These are phyloP conservation scores for Smittia aterrima DNA, from an alignment of 2,888 invertebrate genomes.

Conservation along the genomic window DNA sequence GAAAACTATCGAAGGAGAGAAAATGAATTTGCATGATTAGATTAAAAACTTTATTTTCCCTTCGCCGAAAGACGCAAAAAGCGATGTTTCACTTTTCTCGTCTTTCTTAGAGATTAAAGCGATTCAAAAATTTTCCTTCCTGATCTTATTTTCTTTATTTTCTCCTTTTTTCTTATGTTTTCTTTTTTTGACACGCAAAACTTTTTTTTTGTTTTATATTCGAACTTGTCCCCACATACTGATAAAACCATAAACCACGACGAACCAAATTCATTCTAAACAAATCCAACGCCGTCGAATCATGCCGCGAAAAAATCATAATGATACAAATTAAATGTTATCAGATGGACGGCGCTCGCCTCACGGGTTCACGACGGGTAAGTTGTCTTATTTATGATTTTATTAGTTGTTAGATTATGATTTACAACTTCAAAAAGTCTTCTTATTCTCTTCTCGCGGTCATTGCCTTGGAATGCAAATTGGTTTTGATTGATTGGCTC, in stretches of 20 bases:
- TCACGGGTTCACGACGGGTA: constrained; percentile 35
- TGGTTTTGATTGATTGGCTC: constrained; percentile 7
- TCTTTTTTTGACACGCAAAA: constrained; percentile 40
- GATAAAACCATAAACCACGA: neutral
- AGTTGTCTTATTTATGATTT: constrained; percentile 27
- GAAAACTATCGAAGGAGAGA: neutral
- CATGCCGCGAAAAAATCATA: constrained; percentile 6
- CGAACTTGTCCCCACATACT: constrained; percentile 18
- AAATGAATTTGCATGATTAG: too few species aligned
- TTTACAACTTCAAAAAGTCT: neutral
- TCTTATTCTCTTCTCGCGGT: too few species aligned
- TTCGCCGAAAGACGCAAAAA: too few species aligned
- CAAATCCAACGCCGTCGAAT: neutral
- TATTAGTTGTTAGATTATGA: neutral
- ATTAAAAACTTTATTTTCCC: too few species aligned
- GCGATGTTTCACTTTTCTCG: neutral
- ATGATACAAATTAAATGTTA: constrained; percentile 17
- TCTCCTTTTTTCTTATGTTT: constrained; percentile 14
- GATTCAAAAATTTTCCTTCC: neutral
- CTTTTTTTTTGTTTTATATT: constrained; percentile 26
- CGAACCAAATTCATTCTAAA: neutral
- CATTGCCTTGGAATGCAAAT: neutral
- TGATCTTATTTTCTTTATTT: constrained; percentile 16
- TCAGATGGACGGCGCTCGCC: constrained; percentile 36
- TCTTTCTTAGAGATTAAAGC: neutral